Evolutionary conservation across 2,888 invertebrate genomes (phyloP).

Genomic region (Philhelius pedissequus): DNA sequence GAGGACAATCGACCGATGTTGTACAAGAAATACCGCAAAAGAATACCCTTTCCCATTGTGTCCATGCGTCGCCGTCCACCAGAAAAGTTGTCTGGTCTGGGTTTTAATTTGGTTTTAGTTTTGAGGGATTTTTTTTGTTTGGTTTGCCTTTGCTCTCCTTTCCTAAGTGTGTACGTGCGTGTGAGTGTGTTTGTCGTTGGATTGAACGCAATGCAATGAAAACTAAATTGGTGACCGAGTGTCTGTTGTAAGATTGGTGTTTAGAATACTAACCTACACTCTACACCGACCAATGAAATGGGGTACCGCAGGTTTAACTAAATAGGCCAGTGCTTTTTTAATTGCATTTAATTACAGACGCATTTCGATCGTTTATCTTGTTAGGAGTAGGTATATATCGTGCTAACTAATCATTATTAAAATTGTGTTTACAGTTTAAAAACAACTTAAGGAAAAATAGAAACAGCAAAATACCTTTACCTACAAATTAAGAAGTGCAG

Average conservation of each 20-base stretch:
- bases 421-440: conserved; percentile 39
- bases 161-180: background rate
- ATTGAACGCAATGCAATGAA: background rate
- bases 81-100: conserved; percentile 18
- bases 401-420: conserved; percentile 31
- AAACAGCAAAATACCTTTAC: background rate
- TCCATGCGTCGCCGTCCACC: conserved; percentile 36
- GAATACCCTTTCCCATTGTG: conserved; percentile 54
- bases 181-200: background rate
- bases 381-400: background rate
- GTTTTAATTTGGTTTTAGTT: conserved; percentile 2
- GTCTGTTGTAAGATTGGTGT: conserved; percentile 38
- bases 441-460: background rate
- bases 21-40: conserved; percentile 59
- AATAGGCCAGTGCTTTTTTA: conserved; percentile 51
- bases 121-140: background rate
- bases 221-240: conserved; percentile 42
- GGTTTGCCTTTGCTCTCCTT: background rate
- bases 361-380: conserved; percentile 48
- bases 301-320: conserved; percentile 43
- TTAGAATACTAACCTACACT: background rate
- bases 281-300: conserved; percentile 24
- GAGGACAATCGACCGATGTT: conserved; percentile 12
- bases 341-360: conserved; percentile 24
- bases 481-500: conserved; percentile 29